Evolutionary conservation across 2,888 invertebrate species (phyloP).

Genomic region (Limenitis camilla): DNA sequence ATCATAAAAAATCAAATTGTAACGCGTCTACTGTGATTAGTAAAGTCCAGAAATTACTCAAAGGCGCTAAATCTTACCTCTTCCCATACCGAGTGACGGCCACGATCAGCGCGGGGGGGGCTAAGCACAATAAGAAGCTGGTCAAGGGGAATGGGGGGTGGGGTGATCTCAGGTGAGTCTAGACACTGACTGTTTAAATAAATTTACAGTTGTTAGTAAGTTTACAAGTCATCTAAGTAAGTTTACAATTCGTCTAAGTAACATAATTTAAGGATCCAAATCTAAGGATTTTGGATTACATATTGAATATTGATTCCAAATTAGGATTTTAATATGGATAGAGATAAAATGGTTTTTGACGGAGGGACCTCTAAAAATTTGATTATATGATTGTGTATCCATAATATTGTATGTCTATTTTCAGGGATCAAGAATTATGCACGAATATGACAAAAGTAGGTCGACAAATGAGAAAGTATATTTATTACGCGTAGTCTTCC

Average conservation of each 20-base stretch:
- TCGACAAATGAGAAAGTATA: constrained; percentile 40
- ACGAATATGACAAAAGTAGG: constrained; percentile 78
- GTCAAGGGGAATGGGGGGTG: constrained; percentile 97
- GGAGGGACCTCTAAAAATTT: too few relatives aligned
- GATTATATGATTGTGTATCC: too few relatives aligned
- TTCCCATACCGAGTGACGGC: constrained; percentile 82
- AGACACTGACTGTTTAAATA: background rate
- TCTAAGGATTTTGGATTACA: too few relatives aligned
- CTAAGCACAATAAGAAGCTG: constrained; percentile 88
- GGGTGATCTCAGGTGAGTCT: constrained; percentile 82
- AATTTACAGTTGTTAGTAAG: too few relatives aligned
- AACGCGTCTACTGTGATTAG: constrained; percentile 89
- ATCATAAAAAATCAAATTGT: constrained; percentile 95
- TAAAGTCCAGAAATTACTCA: constrained; percentile 86
- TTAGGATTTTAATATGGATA: too few relatives aligned
- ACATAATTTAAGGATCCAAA: too few relatives aligned
- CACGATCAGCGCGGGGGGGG: constrained; percentile 83
- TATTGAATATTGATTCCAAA: too few relatives aligned
- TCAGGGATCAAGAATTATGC: constrained; percentile 88
- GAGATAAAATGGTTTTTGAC: too few relatives aligned
- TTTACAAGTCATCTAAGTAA: too few relatives aligned
- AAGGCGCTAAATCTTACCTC: constrained; percentile 80
- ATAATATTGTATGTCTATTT: too few relatives aligned
- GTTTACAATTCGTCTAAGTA: too few relatives aligned
- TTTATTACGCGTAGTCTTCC: constrained; percentile 27